These are phyloP conservation scores for Axea sp. DNA, from an alignment of 2,888 invertebrate species.

Conservation along the genomic window DNA sequence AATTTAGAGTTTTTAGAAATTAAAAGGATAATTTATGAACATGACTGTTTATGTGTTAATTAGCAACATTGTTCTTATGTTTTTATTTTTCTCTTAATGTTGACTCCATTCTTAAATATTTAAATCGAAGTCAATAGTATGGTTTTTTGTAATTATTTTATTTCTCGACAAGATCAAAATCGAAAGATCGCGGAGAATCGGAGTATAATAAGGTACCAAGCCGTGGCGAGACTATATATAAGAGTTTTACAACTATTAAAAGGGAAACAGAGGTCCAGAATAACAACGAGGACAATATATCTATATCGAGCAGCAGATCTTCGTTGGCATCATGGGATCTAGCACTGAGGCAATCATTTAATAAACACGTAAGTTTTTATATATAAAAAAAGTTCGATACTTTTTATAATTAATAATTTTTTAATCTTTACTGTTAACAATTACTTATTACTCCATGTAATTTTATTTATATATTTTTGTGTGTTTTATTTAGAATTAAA, in stretches of 20 bases:
- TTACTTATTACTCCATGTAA: not conserved
- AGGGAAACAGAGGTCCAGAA: conserved; percentile 77
- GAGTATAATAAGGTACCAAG: conserved; percentile 79
- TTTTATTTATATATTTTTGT: too few relatives aligned
- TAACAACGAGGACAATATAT: conserved; percentile 79
- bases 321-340: conserved; percentile 83
- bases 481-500: too few relatives aligned
- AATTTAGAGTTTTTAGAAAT: too few relatives aligned
- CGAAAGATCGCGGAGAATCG: conserved; percentile 80
- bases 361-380: conserved; percentile 78
- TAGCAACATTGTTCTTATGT: conserved; percentile 10
- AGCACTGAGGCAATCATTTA: conserved; percentile 80
- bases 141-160: conserved; percentile 50
- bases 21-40: too few relatives aligned
- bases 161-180: conserved; percentile 74
- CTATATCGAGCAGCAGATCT: conserved; percentile 82
- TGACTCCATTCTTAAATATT: conserved; percentile 25
- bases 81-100: not conserved
- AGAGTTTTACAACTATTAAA: conserved; percentile 78
- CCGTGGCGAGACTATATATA: conserved; percentile 77
- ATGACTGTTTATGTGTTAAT: too few relatives aligned
- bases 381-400: too few relatives aligned
- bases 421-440: conserved; percentile 22
- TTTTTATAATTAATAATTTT: not conserved
- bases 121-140: conserved; percentile 21